phyloP scores from a whole-genome alignment of 2,113 vertebrate species.

The Arvicanthis niloticus region DNA sequence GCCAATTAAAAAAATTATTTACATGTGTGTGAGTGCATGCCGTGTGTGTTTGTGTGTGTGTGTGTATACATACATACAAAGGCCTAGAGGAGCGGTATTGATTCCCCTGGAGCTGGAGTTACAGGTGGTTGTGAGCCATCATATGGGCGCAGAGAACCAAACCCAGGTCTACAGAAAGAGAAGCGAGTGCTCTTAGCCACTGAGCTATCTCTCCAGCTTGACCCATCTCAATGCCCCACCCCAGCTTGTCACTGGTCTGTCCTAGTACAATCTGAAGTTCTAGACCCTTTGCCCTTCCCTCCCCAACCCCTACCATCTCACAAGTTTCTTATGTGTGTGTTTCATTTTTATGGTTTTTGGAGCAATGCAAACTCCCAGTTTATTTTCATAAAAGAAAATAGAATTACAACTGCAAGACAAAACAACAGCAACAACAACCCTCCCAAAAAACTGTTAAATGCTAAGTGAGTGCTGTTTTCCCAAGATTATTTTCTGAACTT shows the following conservation, averaged over 20 bases:
- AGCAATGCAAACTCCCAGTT: conserved; percentile 79
- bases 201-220: not conserved
- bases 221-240: not conserved
- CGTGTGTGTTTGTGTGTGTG: not conserved
- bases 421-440: not conserved
- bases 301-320: conserved; percentile 59
- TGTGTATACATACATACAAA: not conserved
- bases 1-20: not conserved
- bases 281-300: not conserved
- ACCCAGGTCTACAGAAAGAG: not conserved
- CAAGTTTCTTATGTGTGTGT: conserved; percentile 65
- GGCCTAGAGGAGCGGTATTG: not conserved
- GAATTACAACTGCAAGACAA: conserved; percentile 84
- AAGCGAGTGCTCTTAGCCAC: not conserved
- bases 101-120: not conserved
- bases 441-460: not conserved
- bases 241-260: not conserved
- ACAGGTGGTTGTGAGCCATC: not conserved
- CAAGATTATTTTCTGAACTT: not conserved
- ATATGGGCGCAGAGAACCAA: not conserved
- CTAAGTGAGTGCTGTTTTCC: not conserved
- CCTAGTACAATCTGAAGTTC: conserved; percentile 74
- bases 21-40: not conserved
- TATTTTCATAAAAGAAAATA: conserved; percentile 90
- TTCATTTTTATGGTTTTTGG: conserved; percentile 79